A percentile compares a stretch with the other conserved stretches of the same genome.
These are phyloP conservation scores for Spodoptera litura DNA, from an alignment of 1,140 invertebrate genomes.

Conservation along the genomic window DNA sequence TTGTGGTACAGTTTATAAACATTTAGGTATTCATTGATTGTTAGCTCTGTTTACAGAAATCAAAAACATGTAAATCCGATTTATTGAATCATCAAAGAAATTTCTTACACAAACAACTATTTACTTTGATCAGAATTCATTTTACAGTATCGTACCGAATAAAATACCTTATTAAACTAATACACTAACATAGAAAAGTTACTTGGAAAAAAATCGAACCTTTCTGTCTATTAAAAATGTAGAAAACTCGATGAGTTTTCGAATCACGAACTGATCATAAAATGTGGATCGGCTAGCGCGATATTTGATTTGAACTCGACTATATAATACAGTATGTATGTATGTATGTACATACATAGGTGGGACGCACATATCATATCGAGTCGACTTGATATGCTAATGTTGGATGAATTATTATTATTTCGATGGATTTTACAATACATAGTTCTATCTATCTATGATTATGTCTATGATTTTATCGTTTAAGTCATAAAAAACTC, in stretches of 20 bases:
- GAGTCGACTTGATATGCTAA: background rate
- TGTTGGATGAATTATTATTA: background rate
- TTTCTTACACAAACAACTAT: too few relatives aligned
- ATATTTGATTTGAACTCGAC: slow-evolving; percentile 46
- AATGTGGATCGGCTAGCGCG: slow-evolving; percentile 43
- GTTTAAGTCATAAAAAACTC: too few relatives aligned
- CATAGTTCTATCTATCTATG: too few relatives aligned
- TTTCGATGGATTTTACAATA: background rate
- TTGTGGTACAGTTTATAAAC: too few relatives aligned
- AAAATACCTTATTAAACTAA: background rate
- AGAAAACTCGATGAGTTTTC: slow-evolving; percentile 44
- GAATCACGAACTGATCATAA: slow-evolving; percentile 49
- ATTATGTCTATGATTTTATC: too few relatives aligned
- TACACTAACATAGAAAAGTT: background rate
- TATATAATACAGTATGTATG: slow-evolving; percentile 39
- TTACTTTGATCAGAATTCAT: background rate
- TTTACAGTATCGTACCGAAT: background rate
- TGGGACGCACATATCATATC: background rate
- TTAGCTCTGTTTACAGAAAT: too few relatives aligned
- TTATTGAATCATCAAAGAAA: too few relatives aligned
- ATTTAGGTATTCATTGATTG: too few relatives aligned
- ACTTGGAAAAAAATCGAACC: slow-evolving; percentile 4
- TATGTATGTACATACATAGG: background rate
- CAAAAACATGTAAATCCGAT: too few relatives aligned
- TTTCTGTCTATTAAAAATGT: slow-evolving; percentile 47